These are phyloP conservation scores for Ptychobarbus kaznakovi DNA, from an alignment of 2,797 vertebrate species.

Conservation along the genomic window DNA sequence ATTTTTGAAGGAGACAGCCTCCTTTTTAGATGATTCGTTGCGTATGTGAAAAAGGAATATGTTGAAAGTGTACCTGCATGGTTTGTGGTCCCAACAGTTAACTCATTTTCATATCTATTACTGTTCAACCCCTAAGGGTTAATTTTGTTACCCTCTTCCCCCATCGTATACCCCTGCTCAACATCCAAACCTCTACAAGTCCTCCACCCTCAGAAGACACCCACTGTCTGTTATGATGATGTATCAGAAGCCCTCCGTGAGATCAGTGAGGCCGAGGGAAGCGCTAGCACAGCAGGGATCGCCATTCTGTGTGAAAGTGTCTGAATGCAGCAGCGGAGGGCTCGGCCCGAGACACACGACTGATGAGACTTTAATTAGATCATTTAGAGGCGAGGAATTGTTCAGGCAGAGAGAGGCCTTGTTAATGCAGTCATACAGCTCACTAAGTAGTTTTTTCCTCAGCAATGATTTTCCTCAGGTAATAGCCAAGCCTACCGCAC, in stretches of 20 bases:
- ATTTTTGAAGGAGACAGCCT: slow-evolving; percentile 7
- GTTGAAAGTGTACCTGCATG: not conserved
- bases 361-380: slow-evolving; percentile 65
- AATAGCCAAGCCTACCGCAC: slow-evolving; percentile 32
- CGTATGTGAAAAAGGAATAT: not conserved
- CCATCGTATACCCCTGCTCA: slow-evolving; percentile 12
- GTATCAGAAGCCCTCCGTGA: slow-evolving; percentile 47
- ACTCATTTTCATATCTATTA: slow-evolving; percentile 22
- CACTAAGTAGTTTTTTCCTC: slow-evolving; percentile 54
- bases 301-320: slow-evolving; percentile 37
- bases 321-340: slow-evolving; percentile 42
- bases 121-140: slow-evolving; percentile 20
- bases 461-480: slow-evolving; percentile 50
- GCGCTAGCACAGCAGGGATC: slow-evolving; percentile 42
- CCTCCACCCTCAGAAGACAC: slow-evolving; percentile 39
- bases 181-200: slow-evolving; percentile 30
- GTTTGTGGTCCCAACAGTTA: slow-evolving; percentile 17
- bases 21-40: not conserved
- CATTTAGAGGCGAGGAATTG: slow-evolving; percentile 60
- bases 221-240: slow-evolving; percentile 50
- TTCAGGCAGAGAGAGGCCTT: slow-evolving; percentile 59
- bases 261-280: slow-evolving; percentile 46
- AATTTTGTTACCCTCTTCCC: slow-evolving; percentile 24
- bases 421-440: slow-evolving; percentile 61
- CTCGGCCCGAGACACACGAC: slow-evolving; percentile 50